Evolutionary conservation across 1,140 invertebrate species (phyloP).

Genomic region (Diorhabda carinulata): DNA sequence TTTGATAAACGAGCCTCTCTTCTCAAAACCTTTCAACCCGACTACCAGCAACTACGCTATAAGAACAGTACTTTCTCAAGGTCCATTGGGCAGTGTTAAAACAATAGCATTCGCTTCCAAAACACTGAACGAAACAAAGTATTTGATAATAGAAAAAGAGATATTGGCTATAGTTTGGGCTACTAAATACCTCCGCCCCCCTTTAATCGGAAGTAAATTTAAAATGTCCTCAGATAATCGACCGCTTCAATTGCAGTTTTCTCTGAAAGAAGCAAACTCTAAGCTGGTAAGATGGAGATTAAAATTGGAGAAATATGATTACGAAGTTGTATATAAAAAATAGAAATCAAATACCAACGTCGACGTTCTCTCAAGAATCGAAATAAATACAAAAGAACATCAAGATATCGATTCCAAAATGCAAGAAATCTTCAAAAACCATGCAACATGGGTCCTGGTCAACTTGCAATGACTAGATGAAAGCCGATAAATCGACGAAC

Average conservation of each 20-base stretch:
- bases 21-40: conserved; percentile 39
- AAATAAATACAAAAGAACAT: neutral
- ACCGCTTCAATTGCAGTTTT: conserved; percentile 1
- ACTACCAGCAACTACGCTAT: conserved; percentile 32
- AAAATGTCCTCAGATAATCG: conserved; percentile 29
- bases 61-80: conserved; percentile 20
- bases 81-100: conserved; percentile 21
- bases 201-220: conserved; percentile 41
- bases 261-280: conserved; percentile 3
- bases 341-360: conserved; percentile 10
- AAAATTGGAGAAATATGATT: conserved; percentile 19
- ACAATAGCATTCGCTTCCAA: conserved; percentile 38
- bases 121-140: conserved; percentile 39
- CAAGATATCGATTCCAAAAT: no score
- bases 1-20: conserved; percentile 30
- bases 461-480: no score
- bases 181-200: conserved; percentile 4
- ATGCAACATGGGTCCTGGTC: no score
- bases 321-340: conserved; percentile 12
- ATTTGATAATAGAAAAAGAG: conserved; percentile 29
- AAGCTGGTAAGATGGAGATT: conserved; percentile 5
- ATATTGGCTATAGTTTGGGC: neutral
- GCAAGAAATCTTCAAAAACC: no score
- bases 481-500: no score
- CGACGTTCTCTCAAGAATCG: conserved; percentile 9